Evolutionary conservation across 2,113 vertebrate species (phyloP).

Genomic region (Salvelinus fontinalis): DNA sequence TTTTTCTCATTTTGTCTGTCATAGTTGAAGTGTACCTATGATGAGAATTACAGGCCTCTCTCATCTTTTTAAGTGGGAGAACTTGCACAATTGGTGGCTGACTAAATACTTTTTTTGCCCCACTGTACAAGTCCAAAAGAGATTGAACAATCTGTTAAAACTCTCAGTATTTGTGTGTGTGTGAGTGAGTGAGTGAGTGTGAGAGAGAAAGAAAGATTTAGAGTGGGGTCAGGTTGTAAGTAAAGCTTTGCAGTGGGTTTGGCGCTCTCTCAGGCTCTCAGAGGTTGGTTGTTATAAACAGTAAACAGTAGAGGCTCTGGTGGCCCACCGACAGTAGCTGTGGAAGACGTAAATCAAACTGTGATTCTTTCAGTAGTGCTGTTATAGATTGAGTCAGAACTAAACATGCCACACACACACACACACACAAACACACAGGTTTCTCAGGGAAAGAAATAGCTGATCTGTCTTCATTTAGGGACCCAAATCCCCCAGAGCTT

Average conservation of each 20-base stretch:
- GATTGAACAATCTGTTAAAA: not conserved
- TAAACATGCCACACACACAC: constrained; percentile 4
- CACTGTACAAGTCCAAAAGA: too few species aligned
- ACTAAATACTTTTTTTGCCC: too few species aligned
- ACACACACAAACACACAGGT: constrained; percentile 10
- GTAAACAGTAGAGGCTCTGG: constrained; percentile 3
- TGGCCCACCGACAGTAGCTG: constrained; percentile 12
- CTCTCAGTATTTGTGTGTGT: not conserved
- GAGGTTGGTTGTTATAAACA: constrained; percentile 9
- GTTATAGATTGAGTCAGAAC: not conserved
- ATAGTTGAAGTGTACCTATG: too few species aligned
- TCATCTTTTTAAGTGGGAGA: too few species aligned
- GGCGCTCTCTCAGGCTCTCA: not conserved
- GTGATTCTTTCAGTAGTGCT: constrained; percentile 14
- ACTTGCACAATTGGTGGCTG: too few species aligned
- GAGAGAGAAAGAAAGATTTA: not conserved
- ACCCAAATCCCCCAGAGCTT: constrained; percentile 13
- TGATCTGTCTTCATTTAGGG: constrained; percentile 37
- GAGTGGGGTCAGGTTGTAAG: not conserved
- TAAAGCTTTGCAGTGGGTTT: not conserved
- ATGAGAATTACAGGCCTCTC: too few species aligned
- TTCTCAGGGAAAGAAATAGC: constrained; percentile 19
- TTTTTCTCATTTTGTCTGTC: too few species aligned
- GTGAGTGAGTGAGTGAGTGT: not conserved
- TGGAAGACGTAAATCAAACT: constrained; percentile 14